phyloP scores from a whole-genome alignment of 2,113 vertebrate species.

The Amphilophus citrinellus region DNA sequence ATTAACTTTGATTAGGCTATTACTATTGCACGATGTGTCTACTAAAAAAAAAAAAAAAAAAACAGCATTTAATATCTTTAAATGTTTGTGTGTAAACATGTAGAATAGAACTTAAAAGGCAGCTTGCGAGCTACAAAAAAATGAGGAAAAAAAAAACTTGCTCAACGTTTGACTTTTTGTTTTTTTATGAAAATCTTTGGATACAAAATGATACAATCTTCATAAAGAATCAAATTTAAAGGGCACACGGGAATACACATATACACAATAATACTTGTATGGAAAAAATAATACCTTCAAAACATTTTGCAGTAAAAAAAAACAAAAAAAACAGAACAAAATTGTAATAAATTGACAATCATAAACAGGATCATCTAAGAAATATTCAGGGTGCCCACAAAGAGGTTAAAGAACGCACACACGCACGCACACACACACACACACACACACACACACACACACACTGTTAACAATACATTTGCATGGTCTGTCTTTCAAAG shows the following conservation, averaged over 20 bases:
- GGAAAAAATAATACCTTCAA: background rate
- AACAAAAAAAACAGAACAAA: background rate
- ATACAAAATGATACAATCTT: background rate
- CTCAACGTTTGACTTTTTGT: background rate
- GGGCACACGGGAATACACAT: background rate
- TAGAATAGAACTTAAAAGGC: background rate
- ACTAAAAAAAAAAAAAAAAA: background rate
- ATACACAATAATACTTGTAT: background rate
- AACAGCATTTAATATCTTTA: background rate
- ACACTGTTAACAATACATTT: background rate
- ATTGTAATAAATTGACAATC: background rate
- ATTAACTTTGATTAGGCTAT: background rate
- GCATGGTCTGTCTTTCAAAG: background rate
- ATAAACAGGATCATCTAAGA: background rate
- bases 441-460: slow-evolving; percentile 16
- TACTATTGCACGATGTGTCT: background rate
- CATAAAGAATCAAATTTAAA: background rate
- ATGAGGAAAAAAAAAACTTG: background rate
- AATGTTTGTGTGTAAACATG: slow-evolving; percentile 19
- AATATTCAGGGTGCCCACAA: background rate
- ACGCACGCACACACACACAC: background rate
- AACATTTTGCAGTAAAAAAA: background rate
- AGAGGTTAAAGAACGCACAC: background rate
- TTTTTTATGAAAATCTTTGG: background rate
- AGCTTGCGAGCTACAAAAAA: background rate